Evolutionary conservation across 2,113 vertebrate species (phyloP).

Genomic region (Misgurnus mizolepis): DNA sequence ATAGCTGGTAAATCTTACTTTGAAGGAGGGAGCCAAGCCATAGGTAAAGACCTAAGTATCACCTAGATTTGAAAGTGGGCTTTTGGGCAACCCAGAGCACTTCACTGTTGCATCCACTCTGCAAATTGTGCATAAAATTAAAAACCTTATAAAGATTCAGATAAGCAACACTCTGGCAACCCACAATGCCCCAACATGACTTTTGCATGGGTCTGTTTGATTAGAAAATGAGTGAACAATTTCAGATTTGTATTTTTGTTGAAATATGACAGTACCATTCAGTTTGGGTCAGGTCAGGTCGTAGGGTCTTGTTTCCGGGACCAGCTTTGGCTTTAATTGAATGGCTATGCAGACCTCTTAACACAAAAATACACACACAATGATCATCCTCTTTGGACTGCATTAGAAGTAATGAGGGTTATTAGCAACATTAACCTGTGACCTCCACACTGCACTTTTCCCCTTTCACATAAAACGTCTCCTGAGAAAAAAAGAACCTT

Average conservation of each 20-base stretch:
- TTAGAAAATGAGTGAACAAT: not conserved
- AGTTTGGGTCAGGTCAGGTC: not conserved
- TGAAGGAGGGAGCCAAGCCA: no score
- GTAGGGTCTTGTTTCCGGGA: not conserved
- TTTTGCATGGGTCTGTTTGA: not conserved
- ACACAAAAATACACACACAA: not conserved
- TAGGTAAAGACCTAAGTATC: no score
- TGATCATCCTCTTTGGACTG: slow-evolving; percentile 8
- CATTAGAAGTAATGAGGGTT: slow-evolving; percentile 31
- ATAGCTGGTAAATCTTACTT: no score
- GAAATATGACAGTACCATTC: no score
- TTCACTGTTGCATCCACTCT: no score
- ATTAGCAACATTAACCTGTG: slow-evolving; percentile 36
- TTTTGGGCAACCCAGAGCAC: no score
- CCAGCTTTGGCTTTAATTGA: not conserved
- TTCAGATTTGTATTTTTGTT: not conserved
- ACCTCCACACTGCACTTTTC: not conserved
- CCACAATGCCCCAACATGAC: no score
- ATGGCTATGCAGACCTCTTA: not conserved
- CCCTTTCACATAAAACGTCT: not conserved
- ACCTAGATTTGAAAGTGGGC: no score
- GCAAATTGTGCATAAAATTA: no score
- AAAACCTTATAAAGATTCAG: no score
- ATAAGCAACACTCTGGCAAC: no score
- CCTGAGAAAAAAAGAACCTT: not conserved